Evolutionary conservation across 2,888 invertebrate genomes (phyloP), one percentile per base, ranked within the genome.

Genomic region (Netelia fuscicornis): DNA sequence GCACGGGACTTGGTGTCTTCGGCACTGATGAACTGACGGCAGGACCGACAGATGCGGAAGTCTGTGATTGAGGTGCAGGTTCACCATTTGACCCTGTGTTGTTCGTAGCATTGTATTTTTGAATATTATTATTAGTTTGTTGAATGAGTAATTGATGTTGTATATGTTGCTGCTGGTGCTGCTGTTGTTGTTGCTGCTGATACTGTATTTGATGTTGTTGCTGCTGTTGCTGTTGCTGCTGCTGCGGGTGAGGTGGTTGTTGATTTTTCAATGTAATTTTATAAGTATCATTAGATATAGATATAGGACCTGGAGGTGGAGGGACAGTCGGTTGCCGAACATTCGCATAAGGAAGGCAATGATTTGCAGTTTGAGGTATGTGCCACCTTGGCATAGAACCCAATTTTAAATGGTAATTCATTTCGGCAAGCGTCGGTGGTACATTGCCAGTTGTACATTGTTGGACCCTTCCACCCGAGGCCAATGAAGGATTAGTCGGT

Each of bases 21-120:
- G 97, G 97, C 94, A 97, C 97, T 88, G 97, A 97, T 87, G 97
- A 97, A 85, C 97, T 96, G 88, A 96, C 96, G 85, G 95, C 94
- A 86, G 92, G 91, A 25, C 89, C 90, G 60, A 80, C 85, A 3
- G 87, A 85, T 0, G 82, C 75, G 3, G 86, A 83, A 80, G 83
- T 89, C 79, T 89, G 90, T 17, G 86, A 86, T 10, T 87, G 89
- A 1, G 89, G 87, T 17, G 87, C 86, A 2, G 74, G 81, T 75
- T 84, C 86, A 17, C 80, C 79, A 71, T 54, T 84, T 9, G 84
- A 82, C 8, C 72, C 72, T 0, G 72, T 37, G 30, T 72, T 79
- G 30, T 25, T 80, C 23, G 82, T 48, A 0, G 79, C 13, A 67
- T 80, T 80, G 62, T 80, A 83, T 62, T 83, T 85, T 67, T 80